Percentiles rank a stretch among this genome's conserved stretches.
phyloP scores from a whole-genome alignment of 2,797 vertebrate genomes.

The Acanthurus lineatus region DNA sequence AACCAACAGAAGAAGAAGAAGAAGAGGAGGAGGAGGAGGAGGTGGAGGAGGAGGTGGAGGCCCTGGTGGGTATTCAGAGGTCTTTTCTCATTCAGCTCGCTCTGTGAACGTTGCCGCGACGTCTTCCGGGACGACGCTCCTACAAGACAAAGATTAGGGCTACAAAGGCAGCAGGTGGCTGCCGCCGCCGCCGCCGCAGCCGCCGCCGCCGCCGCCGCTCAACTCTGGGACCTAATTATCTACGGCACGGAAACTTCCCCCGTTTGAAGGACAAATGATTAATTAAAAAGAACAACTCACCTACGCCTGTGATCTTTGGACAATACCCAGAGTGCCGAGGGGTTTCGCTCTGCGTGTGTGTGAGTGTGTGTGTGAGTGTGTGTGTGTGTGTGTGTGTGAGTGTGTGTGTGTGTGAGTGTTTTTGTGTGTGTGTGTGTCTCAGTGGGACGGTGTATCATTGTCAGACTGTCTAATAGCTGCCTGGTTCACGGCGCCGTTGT shows the following conservation, averaged over 20 bases:
- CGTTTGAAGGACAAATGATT: conserved; percentile 88
- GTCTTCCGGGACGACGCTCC: conserved; percentile 81
- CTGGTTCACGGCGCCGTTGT: conserved; percentile 51
- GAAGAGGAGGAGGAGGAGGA: not conserved
- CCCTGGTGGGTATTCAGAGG: conserved; percentile 67
- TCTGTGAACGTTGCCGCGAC: conserved; percentile 35
- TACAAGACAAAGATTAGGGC: conserved; percentile 87
- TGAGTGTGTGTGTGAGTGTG: conserved; percentile 21
- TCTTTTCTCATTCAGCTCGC: conserved; percentile 83
- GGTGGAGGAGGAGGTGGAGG: conserved; percentile 29
- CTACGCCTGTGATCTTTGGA: conserved; percentile 82
- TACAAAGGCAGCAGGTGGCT: conserved; percentile 85
- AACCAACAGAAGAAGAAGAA: conserved; percentile 19
- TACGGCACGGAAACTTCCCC: conserved; percentile 78
- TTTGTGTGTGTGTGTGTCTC: conserved; percentile 53
- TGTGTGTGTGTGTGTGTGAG: too few relatives aligned
- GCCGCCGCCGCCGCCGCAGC: conserved; percentile 33
- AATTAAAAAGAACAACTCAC: conserved; percentile 87
- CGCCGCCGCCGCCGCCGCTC: too few relatives aligned
- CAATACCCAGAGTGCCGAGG: conserved; percentile 72
- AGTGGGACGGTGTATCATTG: conserved; percentile 68
- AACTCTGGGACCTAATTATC: conserved; percentile 88
- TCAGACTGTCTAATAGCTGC: conserved; percentile 68
- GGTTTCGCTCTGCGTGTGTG: conserved; percentile 17
- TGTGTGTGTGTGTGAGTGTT: too few relatives aligned